Percentiles rank a stretch among this genome's conserved stretches.
Conservation (phyloP, 2,113 vertebrate genomes). For the Cyphotilapia sp. region DNA sequence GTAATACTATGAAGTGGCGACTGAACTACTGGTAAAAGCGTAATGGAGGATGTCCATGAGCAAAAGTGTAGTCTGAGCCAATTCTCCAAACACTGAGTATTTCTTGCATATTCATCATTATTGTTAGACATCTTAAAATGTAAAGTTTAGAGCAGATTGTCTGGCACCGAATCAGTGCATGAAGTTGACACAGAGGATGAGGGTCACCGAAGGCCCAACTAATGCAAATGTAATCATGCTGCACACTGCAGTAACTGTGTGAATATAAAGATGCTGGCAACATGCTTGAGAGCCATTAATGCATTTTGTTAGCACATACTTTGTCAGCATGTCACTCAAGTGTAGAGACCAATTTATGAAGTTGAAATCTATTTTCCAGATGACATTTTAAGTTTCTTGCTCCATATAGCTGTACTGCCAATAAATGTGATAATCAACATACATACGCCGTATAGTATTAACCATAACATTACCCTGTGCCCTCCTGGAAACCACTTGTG, state of each 20-base stretch:
- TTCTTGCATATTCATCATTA: not conserved
- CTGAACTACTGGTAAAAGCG: not conserved
- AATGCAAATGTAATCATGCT: constrained; percentile 26
- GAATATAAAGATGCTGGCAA: constrained; percentile 8
- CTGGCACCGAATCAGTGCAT: not conserved
- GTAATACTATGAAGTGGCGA: constrained; percentile 34
- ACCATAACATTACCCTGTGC: constrained; percentile 21
- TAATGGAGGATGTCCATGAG: not conserved
- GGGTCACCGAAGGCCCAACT: not conserved
- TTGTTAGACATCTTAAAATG: not conserved
- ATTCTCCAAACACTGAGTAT: not conserved
- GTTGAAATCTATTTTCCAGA: constrained; percentile 38
- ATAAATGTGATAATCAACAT: constrained; percentile 33
- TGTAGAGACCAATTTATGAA: constrained; percentile 21
- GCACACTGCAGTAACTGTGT: not conserved
- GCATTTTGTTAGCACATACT: constrained; percentile 6
- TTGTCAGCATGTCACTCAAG: constrained; percentile 13
- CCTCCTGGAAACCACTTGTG: constrained; percentile 24
- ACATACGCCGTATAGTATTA: not conserved
- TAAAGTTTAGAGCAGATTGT: not conserved
- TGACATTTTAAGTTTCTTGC: constrained; percentile 26
- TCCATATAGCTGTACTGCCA: not conserved
- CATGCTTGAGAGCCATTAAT: constrained; percentile 7
- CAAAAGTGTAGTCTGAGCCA: not conserved
- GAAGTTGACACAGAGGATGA: not conserved